These are phyloP conservation scores for Lepidurus packardi DNA, from an alignment of 1,140 invertebrate genomes.

Conservation along the genomic window DNA sequence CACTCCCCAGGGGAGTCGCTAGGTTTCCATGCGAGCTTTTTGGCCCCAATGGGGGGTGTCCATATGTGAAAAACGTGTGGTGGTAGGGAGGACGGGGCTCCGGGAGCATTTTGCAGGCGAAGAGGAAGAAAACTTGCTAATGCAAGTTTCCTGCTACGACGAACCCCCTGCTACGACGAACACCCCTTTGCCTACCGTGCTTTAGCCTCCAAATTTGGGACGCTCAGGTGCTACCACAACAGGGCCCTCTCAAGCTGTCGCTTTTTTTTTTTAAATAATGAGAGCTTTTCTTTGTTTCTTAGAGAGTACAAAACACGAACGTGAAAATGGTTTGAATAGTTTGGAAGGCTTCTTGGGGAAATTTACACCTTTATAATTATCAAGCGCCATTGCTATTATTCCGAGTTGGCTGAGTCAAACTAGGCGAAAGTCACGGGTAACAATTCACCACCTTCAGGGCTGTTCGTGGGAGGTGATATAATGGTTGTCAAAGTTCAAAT, in stretches of 20 bases:
- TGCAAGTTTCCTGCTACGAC: not conserved
- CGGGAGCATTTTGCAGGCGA: not conserved
- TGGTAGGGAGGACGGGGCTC: not conserved
- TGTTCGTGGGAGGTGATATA: not conserved
- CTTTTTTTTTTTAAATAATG: too few species aligned
- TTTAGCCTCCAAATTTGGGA: conserved; percentile 21
- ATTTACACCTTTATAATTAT: too few species aligned
- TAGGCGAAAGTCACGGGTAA: not conserved
- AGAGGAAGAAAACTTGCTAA: not conserved
- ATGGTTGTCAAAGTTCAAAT: not conserved
- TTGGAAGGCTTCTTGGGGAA: too few species aligned
- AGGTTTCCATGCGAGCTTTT: conserved; percentile 10
- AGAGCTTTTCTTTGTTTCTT: too few species aligned
- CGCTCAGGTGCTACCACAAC: conserved; percentile 20
- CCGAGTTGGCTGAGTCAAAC: not conserved
- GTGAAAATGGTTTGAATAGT: too few species aligned
- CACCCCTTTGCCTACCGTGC: conserved; percentile 12
- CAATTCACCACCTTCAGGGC: not conserved
- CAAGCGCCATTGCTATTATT: too few species aligned
- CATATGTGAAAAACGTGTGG: not conserved
- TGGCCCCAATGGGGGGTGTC: not conserved
- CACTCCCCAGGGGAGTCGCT: conserved; percentile 8
- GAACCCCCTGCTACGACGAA: conserved; percentile 6
- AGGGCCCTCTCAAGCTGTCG: not conserved
- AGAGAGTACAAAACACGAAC: too few species aligned